phyloP scores from a whole-genome alignment of 2,888 invertebrate species.

The Terebella lapidaria region DNA sequence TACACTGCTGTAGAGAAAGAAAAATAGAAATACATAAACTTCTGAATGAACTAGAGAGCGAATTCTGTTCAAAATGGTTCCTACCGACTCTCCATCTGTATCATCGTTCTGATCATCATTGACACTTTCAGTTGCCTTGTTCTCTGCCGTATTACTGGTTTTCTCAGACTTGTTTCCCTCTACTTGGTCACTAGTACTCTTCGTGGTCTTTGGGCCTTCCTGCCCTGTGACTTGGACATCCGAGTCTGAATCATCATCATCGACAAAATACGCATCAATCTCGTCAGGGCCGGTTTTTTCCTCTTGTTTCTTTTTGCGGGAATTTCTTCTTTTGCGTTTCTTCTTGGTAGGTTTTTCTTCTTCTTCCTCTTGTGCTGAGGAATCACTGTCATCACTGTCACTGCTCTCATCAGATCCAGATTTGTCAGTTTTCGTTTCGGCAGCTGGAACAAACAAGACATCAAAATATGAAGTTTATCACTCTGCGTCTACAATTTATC shows the following conservation, averaged over 20 bases:
- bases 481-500: too few species aligned
- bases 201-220: too few species aligned
- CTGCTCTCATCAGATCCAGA: not conserved
- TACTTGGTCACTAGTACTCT: too few species aligned
- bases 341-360: too few species aligned
- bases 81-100: not conserved
- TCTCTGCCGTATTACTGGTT: too few species aligned
- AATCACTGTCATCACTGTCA: not conserved
- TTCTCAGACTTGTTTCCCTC: too few species aligned
- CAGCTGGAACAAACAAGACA: too few species aligned
- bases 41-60: not conserved
- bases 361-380: not conserved
- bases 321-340: constrained; percentile 5
- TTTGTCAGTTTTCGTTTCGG: constrained; percentile 1
- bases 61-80: not conserved
- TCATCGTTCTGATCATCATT: not conserved
- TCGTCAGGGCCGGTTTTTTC: constrained; percentile 9
- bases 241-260: not conserved
- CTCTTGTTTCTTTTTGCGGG: constrained; percentile 7
- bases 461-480: too few species aligned
- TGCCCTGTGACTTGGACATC: not conserved
- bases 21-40: too few species aligned
- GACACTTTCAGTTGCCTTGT: too few species aligned
- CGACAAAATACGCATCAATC: constrained; percentile 10
- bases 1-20: too few species aligned